Base-by-base conservation (phyloP, 2,888 invertebrate genomes). In the Polyommatus iphigenia region DNA sequence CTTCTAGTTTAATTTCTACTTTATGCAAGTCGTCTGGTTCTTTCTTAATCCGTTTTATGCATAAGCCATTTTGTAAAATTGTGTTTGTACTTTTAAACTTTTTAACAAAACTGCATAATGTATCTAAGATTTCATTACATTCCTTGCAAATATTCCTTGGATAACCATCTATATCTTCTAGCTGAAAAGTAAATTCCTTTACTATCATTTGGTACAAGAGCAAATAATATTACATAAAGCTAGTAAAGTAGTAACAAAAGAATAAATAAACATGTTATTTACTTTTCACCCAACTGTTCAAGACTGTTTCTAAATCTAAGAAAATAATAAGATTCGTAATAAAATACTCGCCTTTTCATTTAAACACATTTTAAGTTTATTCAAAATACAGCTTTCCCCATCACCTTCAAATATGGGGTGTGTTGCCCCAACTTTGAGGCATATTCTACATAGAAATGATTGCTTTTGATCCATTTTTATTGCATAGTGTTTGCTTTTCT, bases 161-260 rank as follows among this genome's bases (percentile, higher is more conserved):
- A 83, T 87, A 91, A 41, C 92, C 93, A 77, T 87, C 85, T 67
- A 88, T 80, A 81, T 93, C 90, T 84, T 91, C 87, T 80, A 94
- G 83, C 93, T 94, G 86, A 46, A 88, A 88, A 81, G 78, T 46
- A 41, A 76, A n/a, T 76, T 59, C 46, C 46, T 46, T 46, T 46
- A 46, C 46, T 46, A 46, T 46, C 10, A 46, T 46, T 46, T 46
- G 46, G 46, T 13, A 46, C 46, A 46, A 46, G 10, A 46, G 46
- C 46, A 46, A 46, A 0, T 36, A 6, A 10, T 46, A 10, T 46
- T 46, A 46, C 46, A 10, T 10, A 46, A 10, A 46, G 10, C 46
- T 46, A 3, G 46, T 46, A 32, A 32, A 32, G 32, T 32, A 32
- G 32, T 3, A 46, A 0, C 10, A 46, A 46, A 46, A 46, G 10